A percentile compares a stretch with the other conserved stretches of the same genome.
phyloP scores from a whole-genome alignment of 2,797 vertebrate species.

The Chromobotia macracanthus region DNA sequence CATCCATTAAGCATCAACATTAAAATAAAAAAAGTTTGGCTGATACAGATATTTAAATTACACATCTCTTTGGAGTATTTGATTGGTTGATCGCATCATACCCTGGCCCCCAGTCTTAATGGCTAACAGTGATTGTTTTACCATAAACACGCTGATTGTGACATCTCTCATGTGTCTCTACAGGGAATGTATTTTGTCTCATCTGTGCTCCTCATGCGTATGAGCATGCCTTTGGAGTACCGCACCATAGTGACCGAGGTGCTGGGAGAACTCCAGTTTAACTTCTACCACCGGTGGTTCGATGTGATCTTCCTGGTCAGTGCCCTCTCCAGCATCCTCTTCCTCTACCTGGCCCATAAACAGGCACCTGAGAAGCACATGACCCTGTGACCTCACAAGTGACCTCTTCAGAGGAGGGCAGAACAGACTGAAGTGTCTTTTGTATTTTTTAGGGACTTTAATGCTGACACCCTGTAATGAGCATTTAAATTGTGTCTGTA shows the following conservation, averaged over 20 bases:
- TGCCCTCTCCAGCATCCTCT: conserved; percentile 96
- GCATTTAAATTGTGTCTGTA: conserved; percentile 27
- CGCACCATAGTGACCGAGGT: conserved; percentile 95
- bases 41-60: background rate
- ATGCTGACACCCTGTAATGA: conserved; percentile 16
- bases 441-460: conserved; percentile 42
- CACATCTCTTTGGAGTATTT: too few relatives aligned
- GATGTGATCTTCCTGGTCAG: conserved; percentile 99
- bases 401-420: conserved; percentile 6
- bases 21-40: background rate
- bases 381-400: conserved; percentile 71
- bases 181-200: conserved; percentile 98
- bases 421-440: background rate
- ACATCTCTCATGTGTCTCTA: conserved; percentile 21
- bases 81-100: too few relatives aligned
- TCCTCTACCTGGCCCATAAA: conserved; percentile 97
- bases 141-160: background rate
- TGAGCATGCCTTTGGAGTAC: conserved; percentile 98
- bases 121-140: background rate
- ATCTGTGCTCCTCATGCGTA: conserved; percentile 93
- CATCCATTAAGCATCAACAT: too few relatives aligned
- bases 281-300: conserved; percentile 99
- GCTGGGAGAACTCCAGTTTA: conserved; percentile 96
- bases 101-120: too few relatives aligned
- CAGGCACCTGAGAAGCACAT: conserved; percentile 98